Base-by-base conservation (phyloP, 2,888 invertebrate genomes). In the Pseudococcus longispinus region DNA sequence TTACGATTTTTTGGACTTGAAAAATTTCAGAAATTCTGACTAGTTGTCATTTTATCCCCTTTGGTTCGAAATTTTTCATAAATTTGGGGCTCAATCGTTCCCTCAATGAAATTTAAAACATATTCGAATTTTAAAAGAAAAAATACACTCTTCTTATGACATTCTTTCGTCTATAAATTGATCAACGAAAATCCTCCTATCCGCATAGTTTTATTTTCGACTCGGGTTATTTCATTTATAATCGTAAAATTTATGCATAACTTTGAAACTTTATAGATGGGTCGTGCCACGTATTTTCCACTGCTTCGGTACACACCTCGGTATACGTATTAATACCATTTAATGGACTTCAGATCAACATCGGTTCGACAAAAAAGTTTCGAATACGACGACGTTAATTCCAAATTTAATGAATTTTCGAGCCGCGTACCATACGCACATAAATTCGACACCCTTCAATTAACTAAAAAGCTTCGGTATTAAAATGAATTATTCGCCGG, bases 401-500 rank as follows among this genome's bases (percentile, higher is more conserved):
- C 29, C 29, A 70, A 26, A 29, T 70, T 70, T 70, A 70, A 70
- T 70, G 70, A 70, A 70, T 70, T 70, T 70, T 70, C 70, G 18
- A 26, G 29, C 70, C 29, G 70, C 29, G 70, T 32, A 70, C 29
- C 29, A 23, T 60, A 18, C 29, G n/a, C 9, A 55, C 65, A 9
- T 65, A 70, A 29, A 70, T 70, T 70, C 29, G 29, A 70, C 29
- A 70, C 70, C 70, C 70, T 70, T 70, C 70, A 70, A 70, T 70
- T 70, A 70, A 29, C 29, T 32, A 6, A 70, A 70, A 70, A 70
- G 70, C 29, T 70, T 80, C 26, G 77, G 77, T 42, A 80, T 80
- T 42, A 42, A 80, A 80, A 80, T 80, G 42, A 80, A 80, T 80
- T 80, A 80, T 42, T 42, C 77, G 77, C 77, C 29, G 42, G 77